These are phyloP conservation scores for Neoseiulus cucumeris DNA, from an alignment of 1,140 invertebrate genomes.

Conservation along the genomic window DNA sequence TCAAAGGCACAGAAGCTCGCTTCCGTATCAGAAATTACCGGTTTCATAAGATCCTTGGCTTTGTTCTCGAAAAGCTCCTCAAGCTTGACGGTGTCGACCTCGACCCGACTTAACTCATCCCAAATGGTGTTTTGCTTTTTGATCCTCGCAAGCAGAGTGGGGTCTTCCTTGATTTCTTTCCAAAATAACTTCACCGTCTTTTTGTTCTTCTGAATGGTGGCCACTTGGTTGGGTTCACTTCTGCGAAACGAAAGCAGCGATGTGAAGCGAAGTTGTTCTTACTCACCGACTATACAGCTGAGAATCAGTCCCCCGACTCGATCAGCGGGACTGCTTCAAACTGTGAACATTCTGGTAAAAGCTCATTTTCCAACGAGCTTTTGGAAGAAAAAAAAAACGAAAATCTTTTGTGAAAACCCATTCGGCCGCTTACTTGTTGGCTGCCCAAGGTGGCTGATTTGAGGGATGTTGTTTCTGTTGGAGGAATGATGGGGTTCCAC, in stretches of 20 bases:
- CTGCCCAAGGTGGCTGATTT: background rate
- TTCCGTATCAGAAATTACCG: slow-evolving; percentile 37
- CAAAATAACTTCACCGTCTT: slow-evolving; percentile 99
- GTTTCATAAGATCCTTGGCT: slow-evolving; percentile 79
- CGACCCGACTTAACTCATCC: slow-evolving; percentile 66
- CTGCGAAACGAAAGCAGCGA: background rate
- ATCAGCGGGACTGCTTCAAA: too few relatives aligned
- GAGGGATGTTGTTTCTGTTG: background rate
- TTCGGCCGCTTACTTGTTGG: slow-evolving; percentile 10
- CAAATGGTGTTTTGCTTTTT: slow-evolving; percentile 63
- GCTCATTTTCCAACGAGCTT: too few relatives aligned
- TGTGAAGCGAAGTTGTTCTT: too few relatives aligned
- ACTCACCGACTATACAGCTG: too few relatives aligned
- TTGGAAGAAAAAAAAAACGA: too few relatives aligned
- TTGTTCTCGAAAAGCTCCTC: slow-evolving; percentile 93
- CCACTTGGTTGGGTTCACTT: slow-evolving; percentile 10
- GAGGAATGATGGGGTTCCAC: background rate
- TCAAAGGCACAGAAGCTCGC: background rate
- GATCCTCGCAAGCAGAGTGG: slow-evolving; percentile 40
- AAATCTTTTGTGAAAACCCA: too few relatives aligned
- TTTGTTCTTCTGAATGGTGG: slow-evolving; percentile 54
- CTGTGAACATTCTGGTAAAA: too few relatives aligned
- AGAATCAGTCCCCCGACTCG: too few relatives aligned
- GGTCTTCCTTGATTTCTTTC: slow-evolving; percentile 67
- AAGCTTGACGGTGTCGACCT: slow-evolving; percentile 73